phyloP scores from a whole-genome alignment of 2,888 invertebrate species.

The Lasioglossum lativentre region DNA sequence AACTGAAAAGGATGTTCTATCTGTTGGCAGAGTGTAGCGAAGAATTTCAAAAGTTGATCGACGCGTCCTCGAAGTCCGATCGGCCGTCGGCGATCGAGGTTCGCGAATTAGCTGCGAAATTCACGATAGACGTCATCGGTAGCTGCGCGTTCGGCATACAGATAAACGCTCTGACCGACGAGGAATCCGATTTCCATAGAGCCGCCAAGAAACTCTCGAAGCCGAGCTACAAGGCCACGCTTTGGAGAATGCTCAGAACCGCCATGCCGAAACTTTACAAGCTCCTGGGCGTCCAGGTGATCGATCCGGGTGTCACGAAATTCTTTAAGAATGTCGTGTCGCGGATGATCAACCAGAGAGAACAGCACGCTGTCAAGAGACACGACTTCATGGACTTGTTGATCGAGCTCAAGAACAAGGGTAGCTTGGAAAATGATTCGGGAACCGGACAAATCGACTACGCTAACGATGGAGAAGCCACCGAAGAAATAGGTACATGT shows the following conservation, averaged over 20 bases:
- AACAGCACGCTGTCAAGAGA: slow-evolving; percentile 75
- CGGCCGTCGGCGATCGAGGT: slow-evolving; percentile 77
- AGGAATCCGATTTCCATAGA: slow-evolving; percentile 82
- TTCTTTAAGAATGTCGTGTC: slow-evolving; percentile 82
- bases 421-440: slow-evolving; percentile 70
- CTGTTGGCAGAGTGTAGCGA: slow-evolving; percentile 82
- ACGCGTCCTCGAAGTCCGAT: slow-evolving; percentile 40
- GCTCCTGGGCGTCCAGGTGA: slow-evolving; percentile 75
- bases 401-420: slow-evolving; percentile 81
- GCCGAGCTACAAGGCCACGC: slow-evolving; percentile 79
- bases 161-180: slow-evolving; percentile 83
- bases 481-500: slow-evolving; percentile 75
- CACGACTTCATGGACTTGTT: slow-evolving; percentile 84
- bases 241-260: slow-evolving; percentile 81
- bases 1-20: slow-evolving; percentile 85
- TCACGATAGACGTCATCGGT: slow-evolving; percentile 85
- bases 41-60: slow-evolving; percentile 79
- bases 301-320: slow-evolving; percentile 77
- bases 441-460: slow-evolving; percentile 40
- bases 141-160: slow-evolving; percentile 85
- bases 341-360: slow-evolving; percentile 80
- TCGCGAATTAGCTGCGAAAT: slow-evolving; percentile 84
- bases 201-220: slow-evolving; percentile 81
- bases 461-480: slow-evolving; percentile 63
- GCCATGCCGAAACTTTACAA: slow-evolving; percentile 78